Conservation (phyloP, 2,888 invertebrate species). For the Pristionchus fissidentatus region DNA sequence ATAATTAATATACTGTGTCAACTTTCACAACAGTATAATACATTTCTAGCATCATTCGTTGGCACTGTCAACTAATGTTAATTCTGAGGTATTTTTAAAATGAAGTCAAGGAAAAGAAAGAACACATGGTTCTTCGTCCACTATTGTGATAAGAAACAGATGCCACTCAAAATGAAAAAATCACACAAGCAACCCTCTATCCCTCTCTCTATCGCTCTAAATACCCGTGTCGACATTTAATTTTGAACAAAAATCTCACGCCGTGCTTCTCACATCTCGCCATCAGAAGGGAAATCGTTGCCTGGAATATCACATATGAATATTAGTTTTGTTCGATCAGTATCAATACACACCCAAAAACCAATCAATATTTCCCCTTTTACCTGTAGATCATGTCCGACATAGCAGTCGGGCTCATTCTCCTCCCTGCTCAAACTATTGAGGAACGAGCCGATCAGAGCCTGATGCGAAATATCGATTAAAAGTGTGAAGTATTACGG, state of each 20-base stretch:
- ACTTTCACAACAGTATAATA: too few relatives aligned
- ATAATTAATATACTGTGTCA: too few relatives aligned
- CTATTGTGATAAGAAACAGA: too few relatives aligned
- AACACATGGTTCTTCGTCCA: too few relatives aligned
- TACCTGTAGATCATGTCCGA: constrained; percentile 81
- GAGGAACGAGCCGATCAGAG: neutral
- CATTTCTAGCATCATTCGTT: too few relatives aligned
- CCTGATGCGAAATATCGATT: neutral
- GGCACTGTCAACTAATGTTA: too few relatives aligned
- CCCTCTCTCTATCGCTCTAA: too few relatives aligned
- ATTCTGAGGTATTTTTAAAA: too few relatives aligned
- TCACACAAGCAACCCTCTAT: too few relatives aligned
- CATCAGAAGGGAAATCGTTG: constrained; percentile 90
- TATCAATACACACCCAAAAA: neutral
- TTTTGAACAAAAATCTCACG: constrained; percentile 80
- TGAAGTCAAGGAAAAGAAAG: too few relatives aligned
- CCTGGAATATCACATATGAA: constrained; percentile 81
- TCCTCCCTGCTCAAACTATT: constrained; percentile 14
- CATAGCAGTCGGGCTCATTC: constrained; percentile 36
- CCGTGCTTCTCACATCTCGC: constrained; percentile 85
- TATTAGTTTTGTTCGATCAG: neutral
- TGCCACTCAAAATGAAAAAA: too few relatives aligned
- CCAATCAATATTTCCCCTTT: constrained; percentile 81
- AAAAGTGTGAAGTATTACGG: neutral
- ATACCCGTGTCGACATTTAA: too few relatives aligned